Percentiles rank a stretch among this genome's conserved stretches.
Evolutionary conservation across 1,140 invertebrate genomes (phyloP).

Genomic region (Caenorhabditis inopinata): DNA sequence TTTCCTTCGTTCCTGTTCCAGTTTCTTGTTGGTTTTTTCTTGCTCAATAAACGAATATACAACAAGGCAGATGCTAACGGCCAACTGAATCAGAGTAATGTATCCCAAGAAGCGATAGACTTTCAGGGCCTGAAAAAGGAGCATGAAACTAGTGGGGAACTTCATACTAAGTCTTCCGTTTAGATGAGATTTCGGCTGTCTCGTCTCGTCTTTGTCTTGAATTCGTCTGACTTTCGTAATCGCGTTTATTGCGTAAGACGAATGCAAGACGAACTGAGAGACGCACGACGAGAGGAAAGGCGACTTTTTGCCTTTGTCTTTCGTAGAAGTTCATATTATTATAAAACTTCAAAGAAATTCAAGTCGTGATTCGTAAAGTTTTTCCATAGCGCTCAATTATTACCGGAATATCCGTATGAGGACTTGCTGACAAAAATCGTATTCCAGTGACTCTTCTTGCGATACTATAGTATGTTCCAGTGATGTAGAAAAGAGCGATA

Average conservation of each 20-base stretch:
- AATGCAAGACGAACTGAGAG: no score
- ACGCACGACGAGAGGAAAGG: no score
- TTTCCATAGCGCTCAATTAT: no score
- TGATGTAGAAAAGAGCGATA: slow-evolving; percentile 41
- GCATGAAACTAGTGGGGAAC: neutral
- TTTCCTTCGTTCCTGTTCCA: slow-evolving; percentile 3
- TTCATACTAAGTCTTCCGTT: no score
- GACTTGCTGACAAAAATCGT: slow-evolving; percentile 38
- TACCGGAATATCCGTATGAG: slow-evolving; percentile 39
- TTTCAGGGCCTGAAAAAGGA: slow-evolving; percentile 37
- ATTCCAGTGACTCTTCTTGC: slow-evolving; percentile 36
- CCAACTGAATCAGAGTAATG: slow-evolving; percentile 11
- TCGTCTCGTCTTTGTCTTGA: no score
- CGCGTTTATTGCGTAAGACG: no score
- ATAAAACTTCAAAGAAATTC: no score
- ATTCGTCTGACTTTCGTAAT: no score
- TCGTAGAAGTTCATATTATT: no score
- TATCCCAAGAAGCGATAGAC: slow-evolving; percentile 43
- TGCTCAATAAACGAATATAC: neutral
- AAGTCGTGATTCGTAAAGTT: no score
- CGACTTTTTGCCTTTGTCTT: no score
- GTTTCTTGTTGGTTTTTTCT: neutral
- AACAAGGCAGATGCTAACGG: neutral
- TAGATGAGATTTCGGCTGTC: no score
- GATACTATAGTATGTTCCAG: slow-evolving; percentile 40